A percentile compares a stretch with the other conserved stretches of the same genome.
These are phyloP conservation scores for Ceratotherium simum DNA, from an alignment of 2,113 vertebrate species.

Conservation along the genomic window DNA sequence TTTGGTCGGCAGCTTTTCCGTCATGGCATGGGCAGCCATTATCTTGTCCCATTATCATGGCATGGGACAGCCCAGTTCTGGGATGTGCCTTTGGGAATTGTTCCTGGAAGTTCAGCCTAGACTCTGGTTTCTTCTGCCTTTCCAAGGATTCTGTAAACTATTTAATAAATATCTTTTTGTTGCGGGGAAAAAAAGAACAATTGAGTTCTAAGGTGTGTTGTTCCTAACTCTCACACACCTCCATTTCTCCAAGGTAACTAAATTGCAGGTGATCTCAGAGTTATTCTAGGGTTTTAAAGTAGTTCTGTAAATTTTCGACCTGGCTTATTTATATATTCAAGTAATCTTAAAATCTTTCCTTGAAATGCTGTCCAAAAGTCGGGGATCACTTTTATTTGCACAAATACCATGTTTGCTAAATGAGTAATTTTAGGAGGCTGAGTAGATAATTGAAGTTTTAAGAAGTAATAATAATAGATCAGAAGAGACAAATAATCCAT, in stretches of 20 bases:
- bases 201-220: neutral
- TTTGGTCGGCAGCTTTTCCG: neutral
- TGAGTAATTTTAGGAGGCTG: neutral
- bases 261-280: constrained; percentile 25
- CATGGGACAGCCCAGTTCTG: constrained; percentile 30
- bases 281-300: constrained; percentile 33
- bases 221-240: neutral
- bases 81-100: constrained; percentile 4
- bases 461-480: constrained; percentile 24
- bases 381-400: constrained; percentile 32
- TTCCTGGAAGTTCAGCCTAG: constrained; percentile 13
- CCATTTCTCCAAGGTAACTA: neutral
- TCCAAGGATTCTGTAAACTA: constrained; percentile 25
- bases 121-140: neutral
- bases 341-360: constrained; percentile 33
- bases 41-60: too few relatives aligned
- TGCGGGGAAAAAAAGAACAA: neutral
- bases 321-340: constrained; percentile 44
- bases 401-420: constrained; percentile 27
- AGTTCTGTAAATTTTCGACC: neutral
- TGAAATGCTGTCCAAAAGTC: constrained; percentile 35
- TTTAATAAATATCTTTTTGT: neutral
- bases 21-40: neutral
- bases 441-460: constrained; percentile 55
- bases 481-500: constrained; percentile 15